Conservation (phyloP, 2,797 vertebrate species). For the Pelobates cultripes region DNA sequence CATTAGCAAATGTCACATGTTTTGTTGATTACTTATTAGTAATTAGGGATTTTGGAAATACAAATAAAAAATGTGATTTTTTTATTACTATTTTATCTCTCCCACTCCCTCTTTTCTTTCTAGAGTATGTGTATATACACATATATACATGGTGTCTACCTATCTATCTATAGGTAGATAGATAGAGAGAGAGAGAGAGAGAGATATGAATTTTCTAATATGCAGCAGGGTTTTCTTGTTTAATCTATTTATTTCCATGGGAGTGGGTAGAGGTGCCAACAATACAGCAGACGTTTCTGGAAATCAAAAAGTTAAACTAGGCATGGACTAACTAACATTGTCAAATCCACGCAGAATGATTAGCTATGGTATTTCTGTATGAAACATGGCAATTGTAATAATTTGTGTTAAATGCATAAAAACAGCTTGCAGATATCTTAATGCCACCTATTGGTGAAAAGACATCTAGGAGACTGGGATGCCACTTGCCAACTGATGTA, state of each 20-base stretch:
- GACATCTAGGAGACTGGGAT: conserved; percentile 15
- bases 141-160: neutral
- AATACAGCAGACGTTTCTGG: no score
- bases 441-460: conserved; percentile 37
- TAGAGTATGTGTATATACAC: neutral
- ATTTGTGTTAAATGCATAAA: neutral
- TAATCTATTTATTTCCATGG: neutral
- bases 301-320: no score
- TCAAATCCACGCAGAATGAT: neutral
- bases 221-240: no score
- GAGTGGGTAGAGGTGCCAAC: no score
- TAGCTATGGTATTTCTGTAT: neutral
- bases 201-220: no score
- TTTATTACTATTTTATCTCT: conserved; percentile 36
- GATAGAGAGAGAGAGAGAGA: no score
- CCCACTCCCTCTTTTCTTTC: no score
- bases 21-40: conserved; percentile 32
- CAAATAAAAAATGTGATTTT: conserved; percentile 12
- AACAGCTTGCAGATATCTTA: neutral
- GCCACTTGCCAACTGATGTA: conserved; percentile 28
- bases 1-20: conserved; percentile 18
- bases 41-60: conserved; percentile 21
- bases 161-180: no score
- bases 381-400: conserved; percentile 8
- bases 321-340: no score